phyloP scores from a whole-genome alignment of 2,113 vertebrate species.

The Anoura caudifer region DNA sequence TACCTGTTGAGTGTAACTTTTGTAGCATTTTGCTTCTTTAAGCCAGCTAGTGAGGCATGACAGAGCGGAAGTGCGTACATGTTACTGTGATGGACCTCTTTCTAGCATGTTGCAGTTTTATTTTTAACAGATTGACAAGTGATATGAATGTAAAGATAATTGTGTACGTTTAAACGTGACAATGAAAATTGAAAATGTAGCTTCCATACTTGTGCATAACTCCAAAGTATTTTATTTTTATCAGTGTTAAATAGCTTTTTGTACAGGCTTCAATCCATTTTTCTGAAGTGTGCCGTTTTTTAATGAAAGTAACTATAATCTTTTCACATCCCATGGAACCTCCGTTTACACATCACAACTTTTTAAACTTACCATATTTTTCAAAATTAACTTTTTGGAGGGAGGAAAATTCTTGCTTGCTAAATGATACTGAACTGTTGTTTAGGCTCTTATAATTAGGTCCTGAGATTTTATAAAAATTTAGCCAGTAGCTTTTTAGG shows the following conservation, averaged over 20 bases:
- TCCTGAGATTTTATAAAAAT: slow-evolving; percentile 53
- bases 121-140: slow-evolving; percentile 74
- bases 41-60: slow-evolving; percentile 73
- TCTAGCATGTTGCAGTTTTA: slow-evolving; percentile 75
- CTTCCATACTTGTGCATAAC: slow-evolving; percentile 78
- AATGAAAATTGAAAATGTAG: slow-evolving; percentile 73
- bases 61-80: slow-evolving; percentile 61
- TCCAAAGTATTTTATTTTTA: slow-evolving; percentile 80
- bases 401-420: slow-evolving; percentile 53
- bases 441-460: slow-evolving; percentile 60
- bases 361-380: slow-evolving; percentile 71
- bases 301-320: slow-evolving; percentile 76
- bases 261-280: slow-evolving; percentile 73
- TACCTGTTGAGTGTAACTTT: slow-evolving; percentile 71
- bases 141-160: slow-evolving; percentile 77
- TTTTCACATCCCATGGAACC: slow-evolving; percentile 75
- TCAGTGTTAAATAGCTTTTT: slow-evolving; percentile 82
- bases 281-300: slow-evolving; percentile 77
- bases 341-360: slow-evolving; percentile 77
- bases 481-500: slow-evolving; percentile 58
- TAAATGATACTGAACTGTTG: slow-evolving; percentile 51
- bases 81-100: slow-evolving; percentile 60
- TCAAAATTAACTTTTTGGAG: slow-evolving; percentile 60
- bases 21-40: slow-evolving; percentile 73
- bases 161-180: slow-evolving; percentile 71